A percentile compares a stretch with the other conserved stretches of the same genome.
Conservation (phyloP, 1,140 invertebrate species). For the Ruditapes philippinarum region DNA sequence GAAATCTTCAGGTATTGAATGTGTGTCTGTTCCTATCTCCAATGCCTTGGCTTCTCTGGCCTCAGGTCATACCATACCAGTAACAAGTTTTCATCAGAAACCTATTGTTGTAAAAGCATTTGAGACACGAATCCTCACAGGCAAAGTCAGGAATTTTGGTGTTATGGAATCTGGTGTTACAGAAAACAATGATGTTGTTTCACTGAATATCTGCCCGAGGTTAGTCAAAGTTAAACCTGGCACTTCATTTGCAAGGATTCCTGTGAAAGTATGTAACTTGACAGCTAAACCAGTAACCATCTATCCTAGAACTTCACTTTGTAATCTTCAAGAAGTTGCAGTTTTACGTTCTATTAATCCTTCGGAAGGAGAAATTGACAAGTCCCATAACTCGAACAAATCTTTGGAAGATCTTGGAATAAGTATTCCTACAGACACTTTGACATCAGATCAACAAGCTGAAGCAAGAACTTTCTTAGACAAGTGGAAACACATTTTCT, state of each 20-base stretch:
- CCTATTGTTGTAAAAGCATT: background rate
- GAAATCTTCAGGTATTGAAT: background rate
- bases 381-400: too few species aligned
- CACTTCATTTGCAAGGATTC: background rate
- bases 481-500: too few species aligned
- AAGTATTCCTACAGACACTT: too few species aligned
- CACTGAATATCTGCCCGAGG: background rate
- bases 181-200: background rate
- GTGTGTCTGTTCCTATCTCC: background rate
- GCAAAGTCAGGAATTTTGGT: background rate
- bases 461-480: background rate
- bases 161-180: background rate
- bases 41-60: background rate
- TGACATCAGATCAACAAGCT: too few species aligned
- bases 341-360: too few species aligned
- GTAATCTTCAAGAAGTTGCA: background rate
- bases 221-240: background rate
- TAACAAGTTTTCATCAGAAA: background rate
- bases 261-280: background rate
- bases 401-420: too few species aligned
- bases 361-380: too few species aligned
- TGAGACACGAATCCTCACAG: background rate
- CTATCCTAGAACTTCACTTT: background rate
- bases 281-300: background rate
- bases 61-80: background rate